Conservation (phyloP, 2,888 invertebrate species). For the Caenorhabditis sp. region DNA sequence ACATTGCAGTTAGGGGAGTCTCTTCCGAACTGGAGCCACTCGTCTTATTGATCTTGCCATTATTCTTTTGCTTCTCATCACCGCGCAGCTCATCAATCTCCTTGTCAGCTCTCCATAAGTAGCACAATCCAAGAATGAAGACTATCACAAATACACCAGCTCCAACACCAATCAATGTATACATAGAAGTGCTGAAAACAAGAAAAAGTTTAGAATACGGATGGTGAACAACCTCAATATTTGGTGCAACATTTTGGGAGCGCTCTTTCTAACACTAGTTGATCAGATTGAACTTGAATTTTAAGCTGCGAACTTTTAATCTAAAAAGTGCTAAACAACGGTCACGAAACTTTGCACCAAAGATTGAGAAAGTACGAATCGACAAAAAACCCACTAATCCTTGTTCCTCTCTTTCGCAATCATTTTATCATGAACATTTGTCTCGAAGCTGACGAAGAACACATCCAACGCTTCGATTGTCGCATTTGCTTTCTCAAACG, state of each 20-base stretch:
- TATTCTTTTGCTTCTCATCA: background rate
- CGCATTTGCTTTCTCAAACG: background rate
- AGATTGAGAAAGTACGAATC: too few relatives aligned
- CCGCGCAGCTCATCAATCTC: background rate
- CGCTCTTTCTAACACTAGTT: too few relatives aligned
- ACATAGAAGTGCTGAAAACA: background rate
- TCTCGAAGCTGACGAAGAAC: background rate
- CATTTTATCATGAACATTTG: background rate
- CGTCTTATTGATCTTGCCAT: background rate
- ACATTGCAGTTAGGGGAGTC: background rate
- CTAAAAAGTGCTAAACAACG: too few relatives aligned
- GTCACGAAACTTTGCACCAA: too few relatives aligned
- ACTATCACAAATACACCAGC: background rate
- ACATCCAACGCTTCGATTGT: background rate
- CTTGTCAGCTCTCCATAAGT: constrained; percentile 9
- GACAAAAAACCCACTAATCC: background rate
- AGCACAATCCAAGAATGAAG: background rate
- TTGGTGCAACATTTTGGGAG: too few relatives aligned
- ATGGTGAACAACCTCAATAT: too few relatives aligned
- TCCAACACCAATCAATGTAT: constrained; percentile 2
- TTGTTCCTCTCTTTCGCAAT: background rate
- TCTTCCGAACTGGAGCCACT: background rate
- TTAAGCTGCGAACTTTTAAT: too few relatives aligned
- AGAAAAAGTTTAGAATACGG: too few relatives aligned
- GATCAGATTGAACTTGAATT: too few relatives aligned